These are phyloP conservation scores for Drosophila ercepeae DNA, from an alignment of 1,140 invertebrate species.

Conservation along the genomic window DNA sequence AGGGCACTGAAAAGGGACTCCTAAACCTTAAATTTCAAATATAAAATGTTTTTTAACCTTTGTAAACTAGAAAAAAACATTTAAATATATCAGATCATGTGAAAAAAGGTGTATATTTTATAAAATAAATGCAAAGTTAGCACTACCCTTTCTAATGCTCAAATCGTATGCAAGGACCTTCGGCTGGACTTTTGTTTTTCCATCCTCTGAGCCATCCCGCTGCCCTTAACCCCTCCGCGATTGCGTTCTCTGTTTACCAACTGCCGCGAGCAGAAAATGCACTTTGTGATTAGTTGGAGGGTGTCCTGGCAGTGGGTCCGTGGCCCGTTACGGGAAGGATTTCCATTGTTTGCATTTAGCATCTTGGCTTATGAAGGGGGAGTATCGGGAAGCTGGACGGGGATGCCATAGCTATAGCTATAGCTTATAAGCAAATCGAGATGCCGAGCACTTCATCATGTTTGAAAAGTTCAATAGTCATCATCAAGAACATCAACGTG, in stretches of 20 bases:
- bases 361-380: slow-evolving; percentile 35
- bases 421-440: slow-evolving; percentile 38
- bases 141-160: slow-evolving; percentile 46
- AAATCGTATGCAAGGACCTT: slow-evolving; percentile 71
- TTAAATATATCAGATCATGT: neutral
- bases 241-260: slow-evolving; percentile 60
- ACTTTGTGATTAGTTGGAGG: slow-evolving; percentile 80
- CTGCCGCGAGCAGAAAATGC: slow-evolving; percentile 78
- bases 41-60: neutral
- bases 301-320: slow-evolving; percentile 44
- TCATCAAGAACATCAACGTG: slow-evolving; percentile 77
- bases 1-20: slow-evolving; percentile 20
- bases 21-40: neutral
- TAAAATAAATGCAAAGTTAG: neutral
- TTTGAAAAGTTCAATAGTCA: slow-evolving; percentile 79
- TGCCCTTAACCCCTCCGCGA: slow-evolving; percentile 2
- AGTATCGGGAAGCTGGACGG: slow-evolving; percentile 4
- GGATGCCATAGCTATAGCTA: slow-evolving; percentile 2
- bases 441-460: slow-evolving; percentile 68
- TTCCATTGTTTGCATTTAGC: slow-evolving; percentile 55
- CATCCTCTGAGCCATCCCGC: neutral
- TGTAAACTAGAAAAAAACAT: neutral
- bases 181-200: slow-evolving; percentile 71
- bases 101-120: neutral
- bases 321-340: slow-evolving; percentile 34